Evolutionary conservation across 1,140 invertebrate genomes (phyloP).

Genomic region (Apis mellifera): DNA sequence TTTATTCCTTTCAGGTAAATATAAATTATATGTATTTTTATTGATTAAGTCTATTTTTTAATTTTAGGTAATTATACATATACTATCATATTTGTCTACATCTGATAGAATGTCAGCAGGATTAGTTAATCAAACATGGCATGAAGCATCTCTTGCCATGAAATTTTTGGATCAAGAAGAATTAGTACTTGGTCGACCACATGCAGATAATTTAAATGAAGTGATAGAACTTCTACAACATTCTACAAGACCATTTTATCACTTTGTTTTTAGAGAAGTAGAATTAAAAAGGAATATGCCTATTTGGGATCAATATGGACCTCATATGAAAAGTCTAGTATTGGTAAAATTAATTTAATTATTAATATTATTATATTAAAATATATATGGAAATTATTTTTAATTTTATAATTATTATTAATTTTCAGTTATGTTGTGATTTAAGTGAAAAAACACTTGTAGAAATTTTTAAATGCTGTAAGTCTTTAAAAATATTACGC

Average conservation of each 20-base stretch:
- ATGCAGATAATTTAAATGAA: conserved; percentile 81
- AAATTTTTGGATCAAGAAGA: conserved; percentile 82
- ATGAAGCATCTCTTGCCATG: conserved; percentile 82
- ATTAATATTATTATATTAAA: background rate
- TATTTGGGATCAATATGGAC: conserved; percentile 78
- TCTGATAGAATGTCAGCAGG: conserved; percentile 83
- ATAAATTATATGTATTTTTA: background rate
- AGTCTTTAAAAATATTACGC: conserved; percentile 82
- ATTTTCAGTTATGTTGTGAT: conserved; percentile 79
- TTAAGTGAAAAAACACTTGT: conserved; percentile 84
- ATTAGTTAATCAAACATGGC: conserved; percentile 83
- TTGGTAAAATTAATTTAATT: conserved; percentile 73
- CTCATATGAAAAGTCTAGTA: conserved; percentile 76
- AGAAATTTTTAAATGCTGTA: conserved; percentile 82
- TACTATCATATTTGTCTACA: conserved; percentile 84
- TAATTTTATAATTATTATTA: conserved; percentile 5
- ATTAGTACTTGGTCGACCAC: conserved; percentile 80
- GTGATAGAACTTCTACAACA: conserved; percentile 80
- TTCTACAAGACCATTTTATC: conserved; percentile 78
- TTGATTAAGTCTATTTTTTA: conserved; percentile 9
- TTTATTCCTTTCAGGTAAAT: no score
- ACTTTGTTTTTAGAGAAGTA: conserved; percentile 84
- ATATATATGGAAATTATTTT: background rate
- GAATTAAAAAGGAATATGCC: conserved; percentile 79
- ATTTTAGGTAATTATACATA: conserved; percentile 84